Conservation (phyloP, 92 coral and sea anemone genomes). For the Heliopora coerulea region DNA sequence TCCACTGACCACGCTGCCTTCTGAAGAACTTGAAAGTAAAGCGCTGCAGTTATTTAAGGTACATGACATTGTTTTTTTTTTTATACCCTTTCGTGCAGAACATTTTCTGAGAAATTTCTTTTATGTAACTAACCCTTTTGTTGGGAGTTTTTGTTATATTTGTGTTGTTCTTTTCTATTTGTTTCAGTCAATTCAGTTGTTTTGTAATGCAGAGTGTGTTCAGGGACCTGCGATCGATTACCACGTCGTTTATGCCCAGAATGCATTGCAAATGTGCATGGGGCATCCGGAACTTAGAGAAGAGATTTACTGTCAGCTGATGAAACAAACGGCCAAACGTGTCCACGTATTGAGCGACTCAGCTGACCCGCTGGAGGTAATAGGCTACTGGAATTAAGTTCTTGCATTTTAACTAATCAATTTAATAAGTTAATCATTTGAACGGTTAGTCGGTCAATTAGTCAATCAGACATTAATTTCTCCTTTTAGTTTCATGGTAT, state of each 20-base stretch:
- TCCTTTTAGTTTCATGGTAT: too few relatives aligned
- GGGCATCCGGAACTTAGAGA: conserved; percentile 85
- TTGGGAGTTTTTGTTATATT: too few relatives aligned
- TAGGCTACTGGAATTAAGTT: conserved; percentile 74
- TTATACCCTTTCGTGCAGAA: too few relatives aligned
- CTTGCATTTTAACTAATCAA: too few relatives aligned
- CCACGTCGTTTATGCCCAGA: conserved; percentile 98
- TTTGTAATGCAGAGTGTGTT: conserved; percentile 82
- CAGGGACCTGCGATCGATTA: conserved; percentile 87
- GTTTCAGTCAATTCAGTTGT: conserved; percentile 43
- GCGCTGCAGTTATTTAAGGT: conserved; percentile 96
- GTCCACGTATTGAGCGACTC: conserved; percentile 54
- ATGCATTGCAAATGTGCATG: conserved; percentile 92
- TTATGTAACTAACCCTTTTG: too few relatives aligned
- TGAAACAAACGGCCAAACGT: conserved; percentile 91
- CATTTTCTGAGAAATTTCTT: too few relatives aligned
- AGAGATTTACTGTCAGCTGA: conserved; percentile 90
- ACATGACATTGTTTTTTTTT: too few relatives aligned
- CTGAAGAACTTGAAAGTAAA: conserved; percentile 78
- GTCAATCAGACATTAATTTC: too few relatives aligned
- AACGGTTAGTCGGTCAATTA: too few relatives aligned
- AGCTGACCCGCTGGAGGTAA: conserved; percentile 32
- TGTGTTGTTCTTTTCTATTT: neutral
- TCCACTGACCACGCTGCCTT: conserved; percentile 88
- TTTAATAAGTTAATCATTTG: too few relatives aligned